Evolutionary conservation across 1,140 invertebrate species (phyloP).

Genomic region (Aethina tumida): DNA sequence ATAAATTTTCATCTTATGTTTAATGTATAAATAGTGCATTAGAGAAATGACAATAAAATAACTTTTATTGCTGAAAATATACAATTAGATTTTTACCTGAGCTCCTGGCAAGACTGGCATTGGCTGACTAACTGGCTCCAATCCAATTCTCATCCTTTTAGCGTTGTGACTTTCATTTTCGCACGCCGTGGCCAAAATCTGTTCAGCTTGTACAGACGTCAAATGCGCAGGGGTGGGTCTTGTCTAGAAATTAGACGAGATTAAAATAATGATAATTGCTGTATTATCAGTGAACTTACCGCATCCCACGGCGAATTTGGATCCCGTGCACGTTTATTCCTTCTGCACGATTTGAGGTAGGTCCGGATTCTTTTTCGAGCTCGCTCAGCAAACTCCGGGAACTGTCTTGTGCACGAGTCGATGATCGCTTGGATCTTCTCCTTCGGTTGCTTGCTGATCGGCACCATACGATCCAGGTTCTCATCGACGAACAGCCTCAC

Average conservation of each 20-base stretch:
- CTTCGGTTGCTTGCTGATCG: constrained; percentile 95
- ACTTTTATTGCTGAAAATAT: constrained; percentile 1
- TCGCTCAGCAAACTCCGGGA: constrained; percentile 91
- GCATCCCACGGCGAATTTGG: constrained; percentile 51
- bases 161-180: constrained; percentile 96
- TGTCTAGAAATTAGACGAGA: constrained; percentile 46
- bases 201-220: constrained; percentile 91
- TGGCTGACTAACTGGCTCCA: constrained; percentile 86
- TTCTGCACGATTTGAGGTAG: constrained; percentile 89
- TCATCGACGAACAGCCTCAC: constrained; percentile 94
- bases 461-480: constrained; percentile 91
- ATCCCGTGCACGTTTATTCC: constrained; percentile 86
- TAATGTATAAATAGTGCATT: too few relatives aligned
- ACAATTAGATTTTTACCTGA: constrained; percentile 21
- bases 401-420: constrained; percentile 91
- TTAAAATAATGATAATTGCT: background rate
- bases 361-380: constrained; percentile 90
- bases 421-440: constrained; percentile 97
- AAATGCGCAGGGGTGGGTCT: constrained; percentile 92
- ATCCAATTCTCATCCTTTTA: constrained; percentile 88
- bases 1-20: too few relatives aligned
- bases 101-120: constrained; percentile 54
- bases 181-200: constrained; percentile 88
- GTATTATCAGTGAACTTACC: constrained; percentile 39
- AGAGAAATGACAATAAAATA: too few relatives aligned